Conservation (phyloP, 30 jellyfish, hydroid and myxozoan species). For the Sanderia malayensis region DNA sequence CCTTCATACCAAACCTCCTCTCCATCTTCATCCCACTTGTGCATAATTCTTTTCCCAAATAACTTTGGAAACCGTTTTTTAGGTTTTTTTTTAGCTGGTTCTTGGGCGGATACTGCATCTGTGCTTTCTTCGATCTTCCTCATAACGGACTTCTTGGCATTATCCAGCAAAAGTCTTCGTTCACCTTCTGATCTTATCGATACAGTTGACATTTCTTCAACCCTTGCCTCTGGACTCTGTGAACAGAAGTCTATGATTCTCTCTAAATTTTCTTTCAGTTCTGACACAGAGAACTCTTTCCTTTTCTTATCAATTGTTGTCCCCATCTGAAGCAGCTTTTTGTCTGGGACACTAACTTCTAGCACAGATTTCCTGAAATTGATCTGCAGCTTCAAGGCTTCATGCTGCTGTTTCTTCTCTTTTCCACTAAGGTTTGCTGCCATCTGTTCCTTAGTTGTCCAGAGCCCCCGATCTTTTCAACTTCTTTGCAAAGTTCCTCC, state of each 20-base stretch:
- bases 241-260: too few relatives aligned
- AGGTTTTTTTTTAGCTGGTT: too few relatives aligned
- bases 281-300: not conserved
- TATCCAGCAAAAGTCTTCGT: not conserved
- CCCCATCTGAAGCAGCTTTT: slow-evolving; percentile 6
- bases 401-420: slow-evolving; percentile 8
- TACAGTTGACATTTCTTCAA: not conserved
- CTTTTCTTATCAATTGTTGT: not conserved
- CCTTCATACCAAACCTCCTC: slow-evolving; percentile 24
- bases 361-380: not conserved
- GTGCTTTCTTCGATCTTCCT: too few relatives aligned
- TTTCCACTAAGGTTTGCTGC: not conserved
- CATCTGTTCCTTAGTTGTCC: not conserved
- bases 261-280: not conserved
- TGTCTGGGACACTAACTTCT: not conserved
- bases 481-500: not conserved
- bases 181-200: not conserved
- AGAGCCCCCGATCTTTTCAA: not conserved
- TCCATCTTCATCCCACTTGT: slow-evolving; percentile 25
- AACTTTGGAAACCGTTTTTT: slow-evolving; percentile 9
- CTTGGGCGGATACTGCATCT: too few relatives aligned
- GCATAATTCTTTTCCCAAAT: slow-evolving; percentile 10
- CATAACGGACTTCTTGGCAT: not conserved
- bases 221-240: not conserved
- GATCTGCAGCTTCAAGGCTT: not conserved